phyloP scores from a whole-genome alignment of 2,113 vertebrate species.

The Castor canadensis region DNA sequence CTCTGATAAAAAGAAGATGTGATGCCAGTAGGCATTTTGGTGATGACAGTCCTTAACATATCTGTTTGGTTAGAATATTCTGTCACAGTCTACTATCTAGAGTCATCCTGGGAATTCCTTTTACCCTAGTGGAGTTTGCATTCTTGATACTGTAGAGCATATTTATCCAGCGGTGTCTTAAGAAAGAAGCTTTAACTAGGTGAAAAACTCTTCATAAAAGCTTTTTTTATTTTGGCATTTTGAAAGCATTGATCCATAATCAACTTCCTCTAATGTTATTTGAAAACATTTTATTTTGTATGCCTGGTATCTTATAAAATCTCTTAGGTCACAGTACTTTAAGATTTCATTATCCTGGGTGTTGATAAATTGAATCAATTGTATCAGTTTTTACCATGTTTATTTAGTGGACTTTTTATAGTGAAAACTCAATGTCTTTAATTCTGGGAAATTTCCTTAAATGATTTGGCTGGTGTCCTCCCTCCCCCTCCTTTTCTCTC shows the following conservation, averaged over 20 bases:
- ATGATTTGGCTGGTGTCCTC: constrained; percentile 1
- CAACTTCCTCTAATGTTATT: neutral
- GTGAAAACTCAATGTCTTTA: neutral
- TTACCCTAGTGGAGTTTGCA: neutral
- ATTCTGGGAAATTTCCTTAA: constrained; percentile 1
- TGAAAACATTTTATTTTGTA: neutral
- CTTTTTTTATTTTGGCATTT: neutral
- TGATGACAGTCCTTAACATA: neutral
- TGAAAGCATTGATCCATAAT: neutral
- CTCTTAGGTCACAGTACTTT: constrained; percentile 23
- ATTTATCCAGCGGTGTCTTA: neutral
- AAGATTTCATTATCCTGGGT: neutral
- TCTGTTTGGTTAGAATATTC: neutral
- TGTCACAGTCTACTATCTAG: neutral
- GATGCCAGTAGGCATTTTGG: neutral
- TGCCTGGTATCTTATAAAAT: constrained; percentile 16
- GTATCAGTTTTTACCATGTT: neutral
- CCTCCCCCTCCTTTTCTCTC: neutral
- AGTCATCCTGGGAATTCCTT: neutral
- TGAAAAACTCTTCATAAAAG: constrained; percentile 40
- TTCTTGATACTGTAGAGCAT: neutral
- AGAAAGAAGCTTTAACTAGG: neutral
- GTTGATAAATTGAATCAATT: neutral
- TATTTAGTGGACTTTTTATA: neutral
- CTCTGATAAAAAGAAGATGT: neutral